Evolutionary conservation across 2,888 invertebrate genomes (phyloP).

Genomic region (Epinotia demarniana): DNA sequence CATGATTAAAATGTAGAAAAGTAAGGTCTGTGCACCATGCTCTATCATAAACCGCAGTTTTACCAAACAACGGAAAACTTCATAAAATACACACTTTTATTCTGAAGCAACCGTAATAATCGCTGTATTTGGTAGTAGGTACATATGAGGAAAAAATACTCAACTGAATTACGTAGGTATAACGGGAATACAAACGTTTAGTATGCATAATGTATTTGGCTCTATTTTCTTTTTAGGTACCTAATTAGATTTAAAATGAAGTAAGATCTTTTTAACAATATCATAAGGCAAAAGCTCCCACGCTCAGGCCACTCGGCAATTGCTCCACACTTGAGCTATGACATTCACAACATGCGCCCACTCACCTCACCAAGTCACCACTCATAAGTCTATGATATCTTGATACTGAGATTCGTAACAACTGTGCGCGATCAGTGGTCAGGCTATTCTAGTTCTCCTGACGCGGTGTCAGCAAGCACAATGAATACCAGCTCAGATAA

Average conservation of each 20-base stretch:
- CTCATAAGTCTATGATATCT: not conserved
- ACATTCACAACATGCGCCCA: not conserved
- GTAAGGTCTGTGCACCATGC: too few species aligned
- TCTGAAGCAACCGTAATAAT: too few species aligned
- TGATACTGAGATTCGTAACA: not conserved
- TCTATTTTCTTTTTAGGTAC: not conserved
- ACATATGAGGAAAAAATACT: too few species aligned
- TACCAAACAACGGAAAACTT: too few species aligned
- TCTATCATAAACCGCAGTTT: too few species aligned
- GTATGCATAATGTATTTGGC: not conserved
- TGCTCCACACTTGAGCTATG: not conserved
- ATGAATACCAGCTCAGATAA: slow-evolving; percentile 16
- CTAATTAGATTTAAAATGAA: not conserved
- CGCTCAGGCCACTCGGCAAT: slow-evolving; percentile 7
- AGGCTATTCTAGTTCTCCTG: not conserved
- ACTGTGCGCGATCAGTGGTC: not conserved
- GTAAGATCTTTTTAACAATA: slow-evolving; percentile 3
- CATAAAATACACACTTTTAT: too few species aligned
- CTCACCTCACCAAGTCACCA: not conserved
- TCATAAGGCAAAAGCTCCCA: slow-evolving; percentile 7
- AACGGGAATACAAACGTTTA: too few species aligned
- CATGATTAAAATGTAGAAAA: too few species aligned
- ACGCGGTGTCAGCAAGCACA: not conserved
- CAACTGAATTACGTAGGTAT: too few species aligned
- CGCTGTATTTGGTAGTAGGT: too few species aligned